phyloP scores from a whole-genome alignment of 2,113 vertebrate species.

The Perca fluviatilis region DNA sequence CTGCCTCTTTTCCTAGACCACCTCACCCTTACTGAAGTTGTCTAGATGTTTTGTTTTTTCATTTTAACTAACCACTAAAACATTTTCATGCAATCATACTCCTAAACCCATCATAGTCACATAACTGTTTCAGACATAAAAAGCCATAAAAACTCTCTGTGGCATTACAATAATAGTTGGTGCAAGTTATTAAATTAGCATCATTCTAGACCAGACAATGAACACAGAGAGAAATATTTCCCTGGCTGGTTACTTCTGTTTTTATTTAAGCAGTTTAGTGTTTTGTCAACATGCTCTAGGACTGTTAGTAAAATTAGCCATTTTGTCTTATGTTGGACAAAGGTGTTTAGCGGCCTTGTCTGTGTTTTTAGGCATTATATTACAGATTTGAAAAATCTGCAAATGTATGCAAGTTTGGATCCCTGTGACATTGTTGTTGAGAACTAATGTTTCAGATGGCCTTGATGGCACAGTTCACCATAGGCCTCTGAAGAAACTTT shows the following conservation, averaged over 20 bases:
- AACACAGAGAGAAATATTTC: slow-evolving; percentile 13
- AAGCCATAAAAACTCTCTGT: slow-evolving; percentile 1
- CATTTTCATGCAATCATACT: slow-evolving; percentile 42
- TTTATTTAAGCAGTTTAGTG: slow-evolving; percentile 3
- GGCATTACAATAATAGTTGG: background rate
- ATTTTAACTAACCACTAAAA: slow-evolving; percentile 58
- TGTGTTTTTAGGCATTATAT: background rate
- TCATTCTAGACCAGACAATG: background rate
- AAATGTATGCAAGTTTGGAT: background rate
- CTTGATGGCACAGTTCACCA: background rate
- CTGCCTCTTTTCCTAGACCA: slow-evolving; percentile 50
- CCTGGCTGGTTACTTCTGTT: background rate
- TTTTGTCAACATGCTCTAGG: background rate
- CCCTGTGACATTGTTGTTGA: background rate
- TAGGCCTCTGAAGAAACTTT: background rate
- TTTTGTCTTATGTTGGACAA: background rate
- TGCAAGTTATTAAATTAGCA: background rate
- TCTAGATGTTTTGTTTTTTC: slow-evolving; percentile 26
- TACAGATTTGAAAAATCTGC: background rate
- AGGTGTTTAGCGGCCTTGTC: background rate
- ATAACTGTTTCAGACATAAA: slow-evolving; percentile 7
- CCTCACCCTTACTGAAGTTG: slow-evolving; percentile 45
- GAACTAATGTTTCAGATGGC: background rate
- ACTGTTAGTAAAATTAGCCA: background rate
- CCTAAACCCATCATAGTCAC: background rate